Evolutionary conservation across 2,888 invertebrate genomes (phyloP).

Genomic region (Autographa pulchrina): DNA sequence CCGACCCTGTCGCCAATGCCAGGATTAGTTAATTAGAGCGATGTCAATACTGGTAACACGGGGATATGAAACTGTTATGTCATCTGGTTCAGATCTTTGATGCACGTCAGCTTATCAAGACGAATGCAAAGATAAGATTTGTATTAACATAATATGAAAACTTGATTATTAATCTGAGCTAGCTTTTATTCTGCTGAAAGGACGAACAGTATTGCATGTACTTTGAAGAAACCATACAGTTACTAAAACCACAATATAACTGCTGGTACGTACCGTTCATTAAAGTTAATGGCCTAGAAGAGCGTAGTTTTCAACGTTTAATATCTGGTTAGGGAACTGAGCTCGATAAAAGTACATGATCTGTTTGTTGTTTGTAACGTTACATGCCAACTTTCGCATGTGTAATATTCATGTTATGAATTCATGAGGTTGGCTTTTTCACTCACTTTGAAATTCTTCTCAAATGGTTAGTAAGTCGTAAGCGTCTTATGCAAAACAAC

Average conservation of each 20-base stretch:
- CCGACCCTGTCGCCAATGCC: slow-evolving; percentile 66
- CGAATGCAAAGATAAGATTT: not conserved
- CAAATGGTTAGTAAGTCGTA: not conserved
- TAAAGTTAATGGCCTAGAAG: slow-evolving; percentile 7
- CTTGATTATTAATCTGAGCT: not conserved
- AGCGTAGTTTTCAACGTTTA: slow-evolving; percentile 4
- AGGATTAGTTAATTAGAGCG: slow-evolving; percentile 61
- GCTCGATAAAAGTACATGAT: slow-evolving; percentile 2
- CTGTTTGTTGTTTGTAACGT: slow-evolving; percentile 5
- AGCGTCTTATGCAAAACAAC: not conserved
- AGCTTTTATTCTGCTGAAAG: not conserved
- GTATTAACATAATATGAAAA: not conserved
- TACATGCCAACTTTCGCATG: not conserved
- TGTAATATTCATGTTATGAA: not conserved
- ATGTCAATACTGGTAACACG: slow-evolving; percentile 35
- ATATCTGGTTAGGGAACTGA: slow-evolving; percentile 8
- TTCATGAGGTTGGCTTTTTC: not conserved
- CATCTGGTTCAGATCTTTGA: not conserved
- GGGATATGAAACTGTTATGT: slow-evolving; percentile 10
- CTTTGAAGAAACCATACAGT: slow-evolving; percentile 6
- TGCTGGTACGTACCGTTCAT: not conserved
- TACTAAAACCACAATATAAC: slow-evolving; percentile 5
- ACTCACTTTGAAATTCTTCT: not conserved
- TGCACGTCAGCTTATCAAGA: not conserved
- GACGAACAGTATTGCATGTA: not conserved